Base-by-base conservation (phyloP, 2,113 vertebrate species). In the Alexandromys fortis region DNA sequence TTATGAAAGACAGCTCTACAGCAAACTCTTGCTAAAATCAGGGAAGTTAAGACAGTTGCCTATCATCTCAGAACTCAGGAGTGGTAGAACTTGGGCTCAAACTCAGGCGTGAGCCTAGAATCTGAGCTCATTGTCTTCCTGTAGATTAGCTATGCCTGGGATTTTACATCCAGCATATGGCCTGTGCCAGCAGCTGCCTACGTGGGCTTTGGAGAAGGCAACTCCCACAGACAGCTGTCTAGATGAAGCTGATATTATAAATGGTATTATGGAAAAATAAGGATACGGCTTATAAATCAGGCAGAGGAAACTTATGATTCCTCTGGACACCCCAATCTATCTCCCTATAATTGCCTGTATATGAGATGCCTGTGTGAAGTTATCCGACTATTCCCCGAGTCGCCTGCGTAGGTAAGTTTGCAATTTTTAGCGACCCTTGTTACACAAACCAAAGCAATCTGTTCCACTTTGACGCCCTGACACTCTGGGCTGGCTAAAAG, bases 291-390 rank as follows among this genome's bases (percentile, higher is more conserved):
- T 94, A 98, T 97, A 98, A 98, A 97, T 98, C 77, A 94, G 88
- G 90, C 52, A 95, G 95, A 98, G 92, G 91, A 93, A 97, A 98
- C 97, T 97, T 96, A 96, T 96, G 95, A 97, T 96, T 95, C 94
- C 97, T 97, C 68, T 79, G 95, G 97, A 97, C 86, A 97, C 0
- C 0, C 94, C 92, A 94, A 98, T 98, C 97, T 97, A 38, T 98
- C 96, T 97, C 97, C 85, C 79, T 96, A 52, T 97, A 98, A 98
- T 92, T 97, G 95, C 92, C 68, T 95, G 95, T 86, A 86, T 92
- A 93, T 92, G 86, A 97, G 97, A 98, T 55, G 86, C 82, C 92
- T 94, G 94, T 86, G n/a, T 58, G 55, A 82, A 92, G 83, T 83
- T 90, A 93, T 86, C 70, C 1, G 70, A 83, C n/a, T 81, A 55